Evolutionary conservation across 1,140 invertebrate species (phyloP), one percentile per base, ranked within the genome.

Genomic region (Aphelinus certus): DNA sequence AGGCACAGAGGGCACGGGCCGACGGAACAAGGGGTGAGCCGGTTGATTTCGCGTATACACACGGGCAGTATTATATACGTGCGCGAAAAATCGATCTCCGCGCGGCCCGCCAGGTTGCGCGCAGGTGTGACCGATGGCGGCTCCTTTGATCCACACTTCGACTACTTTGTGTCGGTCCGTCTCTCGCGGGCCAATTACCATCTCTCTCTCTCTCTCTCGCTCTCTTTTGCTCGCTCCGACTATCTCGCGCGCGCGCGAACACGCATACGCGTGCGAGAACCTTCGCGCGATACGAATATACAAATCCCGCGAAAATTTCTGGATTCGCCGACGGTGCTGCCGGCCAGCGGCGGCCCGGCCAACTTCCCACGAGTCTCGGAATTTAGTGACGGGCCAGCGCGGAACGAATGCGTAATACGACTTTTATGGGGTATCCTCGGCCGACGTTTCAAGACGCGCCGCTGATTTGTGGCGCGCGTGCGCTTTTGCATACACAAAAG

Each of bases 351-450:
- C 70, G 65, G 43, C 56, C 2, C 67, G 76, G 65, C 75, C 75
- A 71, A 78, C 26, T 26, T 26, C 26, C 26, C 26, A 26, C 26
- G 26, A 26, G 26, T 26, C 26, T 26, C 78, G 82, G 81, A 84
- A 86, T 86, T 83, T 83, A 78, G 80, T 82, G 81, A 80, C 79
- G 78, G 81, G 83, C 82, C 83, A 81, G 83, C 83, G 83, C 82
- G 85, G 85, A 84, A 85, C 86, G 85, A 87, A 87, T 83, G 81
- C 78, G 83, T 87, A 87, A 88, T 88, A 85, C 83, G 85, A 87
- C 83, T 86, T 88, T 88, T 86, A 87, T 85, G 86, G 82, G 82
- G 80, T 79, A 83, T 81, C 46, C 60, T 53, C 79, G 81, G 79
- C 81, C 81, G 81, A 79, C 74, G 80, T 77, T 77, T 79, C 78